Evolutionary conservation across 2,888 invertebrate species (phyloP), one percentile per base, ranked within the genome.

Genomic region (Thelaira solivaga): DNA sequence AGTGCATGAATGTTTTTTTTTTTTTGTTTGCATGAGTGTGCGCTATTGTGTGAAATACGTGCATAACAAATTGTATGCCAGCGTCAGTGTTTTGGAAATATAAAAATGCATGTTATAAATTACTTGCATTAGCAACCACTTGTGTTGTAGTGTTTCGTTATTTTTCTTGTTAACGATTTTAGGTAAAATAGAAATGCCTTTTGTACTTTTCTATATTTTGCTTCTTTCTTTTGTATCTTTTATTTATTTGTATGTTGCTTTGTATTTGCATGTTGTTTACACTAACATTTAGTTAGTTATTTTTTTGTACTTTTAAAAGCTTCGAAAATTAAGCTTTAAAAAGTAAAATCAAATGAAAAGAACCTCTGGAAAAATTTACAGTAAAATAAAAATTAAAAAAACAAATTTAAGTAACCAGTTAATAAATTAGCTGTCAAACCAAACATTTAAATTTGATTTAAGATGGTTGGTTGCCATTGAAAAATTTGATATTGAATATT

Each of bases 91-190:
- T 20, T 26, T 55, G 20, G 34, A 57, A 77, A 62, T 67, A 67
- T 73, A 64, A 72, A 73, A 77, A 72, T 84, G 83, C 86, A 74
- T 75, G 61, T 83, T 84, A 85, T 84, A 86, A 86, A 86, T 84
- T 86, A 84, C 86, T 84, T 86, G 86, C 86, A 86, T 85, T 86
- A 86, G 86, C 85, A 85, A 84, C 83, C 86, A 85, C 86, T 86
- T 85, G 83, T 84, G 84, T 80, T 79, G 81, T 80, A 57, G 41
- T 69, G 13, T 64, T 64, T 59, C 36, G 7, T 64, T 29, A 13
- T 45, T 20, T 22, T 20, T 39, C 39, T 47, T 69, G 29, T 51
- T 45, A 67, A 41, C 39, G 26, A 47, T 51, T 69, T 51, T n/a
- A 61, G 31, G 49, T 49, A 69, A 31, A 4, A 5, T 26, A 26